Conservation (phyloP, 2,113 vertebrate species). For the Eulemur rufifrons region DNA sequence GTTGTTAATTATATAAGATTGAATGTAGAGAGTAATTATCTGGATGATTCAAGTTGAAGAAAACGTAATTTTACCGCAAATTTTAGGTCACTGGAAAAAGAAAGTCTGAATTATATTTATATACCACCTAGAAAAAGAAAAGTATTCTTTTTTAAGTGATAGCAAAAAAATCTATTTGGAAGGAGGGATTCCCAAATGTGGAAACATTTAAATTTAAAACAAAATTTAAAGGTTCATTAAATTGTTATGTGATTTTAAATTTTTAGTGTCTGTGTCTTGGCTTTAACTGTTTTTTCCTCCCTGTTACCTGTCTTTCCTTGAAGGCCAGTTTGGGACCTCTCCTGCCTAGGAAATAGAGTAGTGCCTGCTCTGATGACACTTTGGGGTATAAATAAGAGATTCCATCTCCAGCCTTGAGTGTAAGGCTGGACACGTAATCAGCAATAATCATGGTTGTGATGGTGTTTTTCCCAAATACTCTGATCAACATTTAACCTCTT, state of each 20-base stretch:
- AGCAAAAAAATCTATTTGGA: neutral
- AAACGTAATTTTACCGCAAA: slow-evolving; percentile 3
- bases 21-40: slow-evolving; percentile 12
- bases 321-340: neutral
- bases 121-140: neutral
- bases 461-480: neutral
- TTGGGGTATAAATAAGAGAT: neutral
- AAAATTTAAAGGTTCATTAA: neutral
- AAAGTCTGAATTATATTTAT: neutral
- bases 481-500: neutral
- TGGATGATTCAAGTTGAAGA: neutral
- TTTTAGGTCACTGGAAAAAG: neutral
- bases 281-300: neutral
- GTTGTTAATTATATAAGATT: neutral
- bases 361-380: neutral
- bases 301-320: neutral
- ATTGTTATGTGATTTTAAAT: neutral
- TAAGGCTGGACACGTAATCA: neutral
- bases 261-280: neutral
- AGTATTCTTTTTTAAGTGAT: neutral
- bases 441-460: neutral
- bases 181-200: neutral
- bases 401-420: neutral
- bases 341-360: neutral
- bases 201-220: slow-evolving; percentile 13